These are phyloP conservation scores for Aviceda subcristata DNA, from an alignment of 2,113 vertebrate genomes.

Conservation along the genomic window DNA sequence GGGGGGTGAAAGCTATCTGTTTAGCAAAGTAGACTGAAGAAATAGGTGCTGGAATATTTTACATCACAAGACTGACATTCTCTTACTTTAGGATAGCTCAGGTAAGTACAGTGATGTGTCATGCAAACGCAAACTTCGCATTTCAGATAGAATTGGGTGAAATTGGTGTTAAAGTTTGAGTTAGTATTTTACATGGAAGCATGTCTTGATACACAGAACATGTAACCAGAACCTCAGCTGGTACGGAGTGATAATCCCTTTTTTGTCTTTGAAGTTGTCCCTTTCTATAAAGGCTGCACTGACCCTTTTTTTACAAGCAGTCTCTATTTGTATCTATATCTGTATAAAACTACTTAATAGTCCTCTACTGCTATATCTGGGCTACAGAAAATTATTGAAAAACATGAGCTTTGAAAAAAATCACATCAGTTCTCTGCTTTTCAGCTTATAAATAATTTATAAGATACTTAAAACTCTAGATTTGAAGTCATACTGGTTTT, in stretches of 20 bases:
- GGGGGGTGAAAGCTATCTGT: neutral
- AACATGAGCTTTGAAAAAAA: neutral
- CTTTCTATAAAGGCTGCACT: neutral
- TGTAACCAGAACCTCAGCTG: neutral
- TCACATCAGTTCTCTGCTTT: neutral
- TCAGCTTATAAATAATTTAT: neutral
- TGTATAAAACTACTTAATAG: neutral
- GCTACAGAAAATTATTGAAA: neutral
- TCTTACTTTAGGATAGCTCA: neutral
- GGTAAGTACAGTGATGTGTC: neutral
- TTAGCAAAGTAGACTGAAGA: neutral
- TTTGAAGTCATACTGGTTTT: neutral
- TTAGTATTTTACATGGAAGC: neutral
- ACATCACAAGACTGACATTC: neutral
- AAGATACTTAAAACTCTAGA: neutral
- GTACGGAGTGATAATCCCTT: neutral
- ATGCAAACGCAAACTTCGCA: rapidly evolving
- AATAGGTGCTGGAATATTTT: neutral
- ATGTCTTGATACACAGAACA: neutral
- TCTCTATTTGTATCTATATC: neutral
- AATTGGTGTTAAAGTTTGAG: neutral
- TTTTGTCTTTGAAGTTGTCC: neutral
- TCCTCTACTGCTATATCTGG: neutral
- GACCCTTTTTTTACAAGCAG: neutral
- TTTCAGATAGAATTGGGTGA: neutral